phyloP scores from a whole-genome alignment of 2,113 vertebrate genomes.

The Poeciliopsis prolifica region DNA sequence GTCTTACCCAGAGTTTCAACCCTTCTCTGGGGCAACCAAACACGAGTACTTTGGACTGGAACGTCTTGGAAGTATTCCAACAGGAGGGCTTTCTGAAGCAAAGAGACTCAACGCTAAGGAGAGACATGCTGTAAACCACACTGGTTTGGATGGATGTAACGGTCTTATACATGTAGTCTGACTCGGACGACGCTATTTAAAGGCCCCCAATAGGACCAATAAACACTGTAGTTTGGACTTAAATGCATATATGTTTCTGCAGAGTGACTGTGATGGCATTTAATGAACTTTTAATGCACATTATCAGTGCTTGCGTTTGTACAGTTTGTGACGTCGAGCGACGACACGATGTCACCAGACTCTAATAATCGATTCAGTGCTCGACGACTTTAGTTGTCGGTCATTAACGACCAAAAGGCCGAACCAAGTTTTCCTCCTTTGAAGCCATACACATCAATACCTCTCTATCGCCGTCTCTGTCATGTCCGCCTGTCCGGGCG shows the following conservation, averaged over 20 bases:
- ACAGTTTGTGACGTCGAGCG: conserved; percentile 28
- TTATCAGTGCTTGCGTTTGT: conserved; percentile 45
- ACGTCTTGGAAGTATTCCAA: conserved; percentile 27
- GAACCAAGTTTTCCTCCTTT: conserved; percentile 68
- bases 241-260: conserved; percentile 57
- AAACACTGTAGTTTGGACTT: conserved; percentile 73
- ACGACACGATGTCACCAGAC: conserved; percentile 34
- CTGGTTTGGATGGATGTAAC: conserved; percentile 67
- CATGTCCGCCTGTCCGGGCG: conserved; percentile 88
- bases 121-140: conserved; percentile 65
- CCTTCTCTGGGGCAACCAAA: conserved; percentile 31
- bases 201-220: conserved; percentile 78
- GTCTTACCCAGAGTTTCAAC: conserved; percentile 19
- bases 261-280: conserved; percentile 48
- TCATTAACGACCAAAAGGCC: conserved; percentile 41
- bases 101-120: conserved; percentile 35
- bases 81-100: conserved; percentile 39
- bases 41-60: conserved; percentile 65
- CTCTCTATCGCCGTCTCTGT: conserved; percentile 83
- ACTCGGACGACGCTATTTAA: conserved; percentile 46
- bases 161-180: conserved; percentile 69
- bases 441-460: conserved; percentile 99
- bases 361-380: conserved; percentile 64
- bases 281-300: conserved; percentile 61
- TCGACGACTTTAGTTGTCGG: conserved; percentile 44